These are phyloP conservation scores for Zygothrica quintamaculata DNA, from an alignment of 2,888 invertebrate species.

Conservation along the genomic window DNA sequence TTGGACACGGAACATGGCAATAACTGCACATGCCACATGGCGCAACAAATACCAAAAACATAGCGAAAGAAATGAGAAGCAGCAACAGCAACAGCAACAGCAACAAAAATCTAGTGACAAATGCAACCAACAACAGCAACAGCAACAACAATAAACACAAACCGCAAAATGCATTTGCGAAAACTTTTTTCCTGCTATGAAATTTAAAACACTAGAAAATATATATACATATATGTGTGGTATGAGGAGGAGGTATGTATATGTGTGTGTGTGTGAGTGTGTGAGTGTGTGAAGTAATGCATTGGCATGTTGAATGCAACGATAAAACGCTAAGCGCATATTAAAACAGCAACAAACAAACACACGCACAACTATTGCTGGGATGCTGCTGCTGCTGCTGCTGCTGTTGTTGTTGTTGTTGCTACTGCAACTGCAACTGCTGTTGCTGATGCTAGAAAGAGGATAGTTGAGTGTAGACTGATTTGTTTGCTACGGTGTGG, in stretches of 20 bases:
- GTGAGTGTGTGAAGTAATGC: slow-evolving; percentile 39
- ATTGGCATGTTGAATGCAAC: slow-evolving; percentile 75
- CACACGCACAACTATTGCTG: slow-evolving; percentile 5
- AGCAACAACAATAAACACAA: slow-evolving; percentile 36
- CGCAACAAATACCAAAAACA: slow-evolving; percentile 51
- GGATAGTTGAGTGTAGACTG: slow-evolving; percentile 19
- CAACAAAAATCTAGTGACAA: slow-evolving; percentile 51
- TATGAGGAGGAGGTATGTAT: no score
- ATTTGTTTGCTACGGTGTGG: slow-evolving; percentile 44
- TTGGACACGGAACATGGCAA: slow-evolving; percentile 42
- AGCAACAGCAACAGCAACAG: slow-evolving; percentile 28
- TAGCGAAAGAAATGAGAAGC: slow-evolving; percentile 49
- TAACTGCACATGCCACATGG: slow-evolving; percentile 60
- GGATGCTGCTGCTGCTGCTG: slow-evolving; percentile 1
- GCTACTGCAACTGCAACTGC: background rate
- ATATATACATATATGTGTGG: slow-evolving; percentile 29
- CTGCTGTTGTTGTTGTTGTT: background rate
- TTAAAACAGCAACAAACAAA: slow-evolving; percentile 58
- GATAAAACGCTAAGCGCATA: slow-evolving; percentile 77
- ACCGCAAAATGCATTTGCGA: slow-evolving; percentile 65
- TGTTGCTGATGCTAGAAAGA: no score
- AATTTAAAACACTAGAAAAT: slow-evolving; percentile 47
- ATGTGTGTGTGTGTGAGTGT: background rate
- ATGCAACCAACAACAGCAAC: slow-evolving; percentile 40
- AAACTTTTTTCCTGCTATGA: slow-evolving; percentile 48